Evolutionary conservation across 2,888 invertebrate species (phyloP).

Genomic region (Timema cristinae): DNA sequence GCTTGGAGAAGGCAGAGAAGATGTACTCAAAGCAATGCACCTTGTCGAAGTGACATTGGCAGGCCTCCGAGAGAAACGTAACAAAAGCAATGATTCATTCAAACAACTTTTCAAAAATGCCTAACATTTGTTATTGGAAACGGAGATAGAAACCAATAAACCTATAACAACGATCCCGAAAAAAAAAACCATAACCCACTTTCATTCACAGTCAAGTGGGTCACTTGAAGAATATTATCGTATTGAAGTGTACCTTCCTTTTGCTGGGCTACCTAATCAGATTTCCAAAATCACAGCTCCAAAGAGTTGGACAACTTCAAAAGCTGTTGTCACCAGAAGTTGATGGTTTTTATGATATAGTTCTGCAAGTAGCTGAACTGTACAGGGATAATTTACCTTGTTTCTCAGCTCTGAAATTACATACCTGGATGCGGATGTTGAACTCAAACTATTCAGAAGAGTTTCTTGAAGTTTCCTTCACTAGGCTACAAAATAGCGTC

Average conservation of each 20-base stretch:
- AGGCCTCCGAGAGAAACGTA: not conserved
- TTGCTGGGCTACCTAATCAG: not conserved
- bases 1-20: conserved; percentile 3
- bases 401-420: no score
- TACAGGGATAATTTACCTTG: not conserved
- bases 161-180: not conserved
- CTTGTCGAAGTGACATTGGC: conserved; percentile 1
- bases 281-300: conserved; percentile 12
- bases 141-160: not conserved
- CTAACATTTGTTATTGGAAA: not conserved
- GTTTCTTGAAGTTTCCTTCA: no score
- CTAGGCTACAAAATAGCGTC: no score
- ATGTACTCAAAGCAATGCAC: conserved; percentile 5
- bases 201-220: not conserved
- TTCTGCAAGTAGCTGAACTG: not conserved
- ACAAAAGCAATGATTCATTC: not conserved
- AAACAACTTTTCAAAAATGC: not conserved
- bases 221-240: conserved; percentile 12
- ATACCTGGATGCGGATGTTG: no score
- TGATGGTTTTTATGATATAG: conserved; percentile 3
- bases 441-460: no score
- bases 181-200: not conserved
- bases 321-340: conserved; percentile 10
- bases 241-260: not conserved
- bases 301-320: conserved; percentile 6